These are phyloP conservation scores for Oscheius myriophilus DNA, from an alignment of 2,888 invertebrate genomes.

Conservation along the genomic window DNA sequence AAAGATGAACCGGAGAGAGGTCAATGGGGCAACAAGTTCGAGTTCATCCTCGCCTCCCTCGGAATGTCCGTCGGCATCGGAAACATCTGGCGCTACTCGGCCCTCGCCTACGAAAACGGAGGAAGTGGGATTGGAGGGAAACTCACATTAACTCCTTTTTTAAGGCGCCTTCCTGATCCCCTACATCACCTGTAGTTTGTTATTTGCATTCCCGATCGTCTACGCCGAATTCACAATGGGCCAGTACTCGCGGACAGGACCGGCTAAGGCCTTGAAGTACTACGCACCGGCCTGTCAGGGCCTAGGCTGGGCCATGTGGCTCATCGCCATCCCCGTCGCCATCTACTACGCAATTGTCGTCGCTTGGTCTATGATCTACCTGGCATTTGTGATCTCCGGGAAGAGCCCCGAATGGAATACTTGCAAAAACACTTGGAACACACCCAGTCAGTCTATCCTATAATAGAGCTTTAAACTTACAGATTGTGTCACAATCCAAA, in stretches of 20 bases:
- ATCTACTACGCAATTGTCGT: slow-evolving; percentile 64
- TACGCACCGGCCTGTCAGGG: slow-evolving; percentile 70
- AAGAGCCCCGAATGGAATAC: slow-evolving; percentile 27
- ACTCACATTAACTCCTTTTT: not conserved
- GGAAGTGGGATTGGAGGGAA: slow-evolving; percentile 38
- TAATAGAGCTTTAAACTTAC: too few relatives aligned
- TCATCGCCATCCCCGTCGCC: slow-evolving; percentile 82
- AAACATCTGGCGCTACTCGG: slow-evolving; percentile 59
- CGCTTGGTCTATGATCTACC: slow-evolving; percentile 60
- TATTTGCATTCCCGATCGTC: slow-evolving; percentile 70
- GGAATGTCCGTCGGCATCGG: slow-evolving; percentile 66
- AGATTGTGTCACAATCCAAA: not conserved
- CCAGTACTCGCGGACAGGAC: slow-evolving; percentile 47
- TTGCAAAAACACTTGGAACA: slow-evolving; percentile 43
- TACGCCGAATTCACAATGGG: slow-evolving; percentile 70
- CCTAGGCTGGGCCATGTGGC: slow-evolving; percentile 89
- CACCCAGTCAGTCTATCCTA: too few relatives aligned
- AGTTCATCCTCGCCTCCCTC: slow-evolving; percentile 63
- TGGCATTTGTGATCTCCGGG: slow-evolving; percentile 34
- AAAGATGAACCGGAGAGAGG: slow-evolving; percentile 12
- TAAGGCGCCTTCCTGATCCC: slow-evolving; percentile 71
- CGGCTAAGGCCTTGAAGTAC: not conserved
- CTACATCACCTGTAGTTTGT: slow-evolving; percentile 69
- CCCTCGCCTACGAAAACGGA: slow-evolving; percentile 54
- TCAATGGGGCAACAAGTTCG: slow-evolving; percentile 42